Percentiles rank a stretch among this genome's conserved stretches.
These are phyloP conservation scores for Potorous gilbertii DNA, from an alignment of 2,797 vertebrate species.

Conservation along the genomic window DNA sequence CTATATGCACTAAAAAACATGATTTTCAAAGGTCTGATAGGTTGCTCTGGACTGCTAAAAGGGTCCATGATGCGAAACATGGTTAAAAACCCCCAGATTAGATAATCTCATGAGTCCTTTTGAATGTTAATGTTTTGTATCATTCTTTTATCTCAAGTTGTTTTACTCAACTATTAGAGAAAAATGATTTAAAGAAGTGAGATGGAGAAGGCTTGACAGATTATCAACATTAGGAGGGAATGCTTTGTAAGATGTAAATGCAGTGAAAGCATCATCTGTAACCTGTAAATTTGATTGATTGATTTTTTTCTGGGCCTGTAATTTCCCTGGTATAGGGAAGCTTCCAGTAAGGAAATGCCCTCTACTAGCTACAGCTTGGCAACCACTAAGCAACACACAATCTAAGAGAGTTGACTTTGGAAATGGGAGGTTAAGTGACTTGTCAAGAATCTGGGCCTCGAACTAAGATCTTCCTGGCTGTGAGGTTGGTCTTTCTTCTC, in stretches of 20 bases:
- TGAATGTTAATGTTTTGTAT: background rate
- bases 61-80: background rate
- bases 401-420: background rate
- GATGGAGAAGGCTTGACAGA: background rate
- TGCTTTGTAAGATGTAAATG: conserved; percentile 35
- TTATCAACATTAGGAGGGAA: background rate
- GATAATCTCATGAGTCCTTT: background rate
- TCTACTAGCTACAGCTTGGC: background rate
- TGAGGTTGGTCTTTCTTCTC: background rate
- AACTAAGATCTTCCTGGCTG: background rate
- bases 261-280: conserved; percentile 23
- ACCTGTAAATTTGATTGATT: background rate
- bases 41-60: background rate
- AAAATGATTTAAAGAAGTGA: conserved; percentile 32
- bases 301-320: background rate
- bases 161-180: conserved; percentile 37
- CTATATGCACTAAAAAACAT: background rate
- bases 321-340: background rate
- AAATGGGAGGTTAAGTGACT: background rate
- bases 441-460: background rate
- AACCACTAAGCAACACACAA: background rate
- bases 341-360: background rate
- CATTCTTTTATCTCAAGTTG: conserved; percentile 31
- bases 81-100: background rate
- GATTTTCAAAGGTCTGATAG: background rate